phyloP scores from a whole-genome alignment of 2,797 vertebrate genomes.

The Oceanodroma leucorhoa region DNA sequence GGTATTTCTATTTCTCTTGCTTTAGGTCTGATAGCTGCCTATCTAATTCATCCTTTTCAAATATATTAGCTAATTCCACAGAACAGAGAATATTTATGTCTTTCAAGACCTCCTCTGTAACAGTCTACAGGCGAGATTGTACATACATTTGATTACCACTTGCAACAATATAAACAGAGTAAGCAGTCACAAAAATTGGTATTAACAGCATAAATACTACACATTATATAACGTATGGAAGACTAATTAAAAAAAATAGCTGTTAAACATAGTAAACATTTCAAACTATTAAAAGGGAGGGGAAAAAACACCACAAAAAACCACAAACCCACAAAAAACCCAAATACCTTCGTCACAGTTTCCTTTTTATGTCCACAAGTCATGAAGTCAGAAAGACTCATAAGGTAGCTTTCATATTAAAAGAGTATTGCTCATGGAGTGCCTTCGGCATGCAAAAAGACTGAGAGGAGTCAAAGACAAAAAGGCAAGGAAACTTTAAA shows the following conservation, averaged over 20 bases:
- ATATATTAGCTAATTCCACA: conserved; percentile 85
- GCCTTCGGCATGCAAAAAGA: not conserved
- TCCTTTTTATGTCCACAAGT: not conserved
- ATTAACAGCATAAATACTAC: not conserved
- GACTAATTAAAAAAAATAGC: not conserved
- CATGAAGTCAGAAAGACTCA: not conserved
- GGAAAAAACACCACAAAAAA: too few species aligned
- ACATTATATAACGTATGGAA: not conserved
- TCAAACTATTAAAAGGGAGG: not conserved
- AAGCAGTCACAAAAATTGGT: not conserved
- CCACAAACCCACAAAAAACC: not conserved
- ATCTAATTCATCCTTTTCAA: conserved; percentile 87
- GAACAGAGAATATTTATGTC: conserved; percentile 84
- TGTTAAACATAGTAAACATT: not conserved
- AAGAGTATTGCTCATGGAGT: not conserved
- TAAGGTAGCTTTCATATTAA: not conserved
- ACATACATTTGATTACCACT: not conserved
- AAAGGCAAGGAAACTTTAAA: not conserved
- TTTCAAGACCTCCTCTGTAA: conserved; percentile 85
- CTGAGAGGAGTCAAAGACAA: not conserved
- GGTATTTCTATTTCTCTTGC: conserved; percentile 84
- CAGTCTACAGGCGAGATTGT: conserved; percentile 71
- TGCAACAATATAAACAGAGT: not conserved
- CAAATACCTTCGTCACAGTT: not conserved
- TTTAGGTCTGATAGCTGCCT: conserved; percentile 80